Evolutionary conservation across 2,888 invertebrate genomes (phyloP).

Genomic region (Conops quadrifasciatus): DNA sequence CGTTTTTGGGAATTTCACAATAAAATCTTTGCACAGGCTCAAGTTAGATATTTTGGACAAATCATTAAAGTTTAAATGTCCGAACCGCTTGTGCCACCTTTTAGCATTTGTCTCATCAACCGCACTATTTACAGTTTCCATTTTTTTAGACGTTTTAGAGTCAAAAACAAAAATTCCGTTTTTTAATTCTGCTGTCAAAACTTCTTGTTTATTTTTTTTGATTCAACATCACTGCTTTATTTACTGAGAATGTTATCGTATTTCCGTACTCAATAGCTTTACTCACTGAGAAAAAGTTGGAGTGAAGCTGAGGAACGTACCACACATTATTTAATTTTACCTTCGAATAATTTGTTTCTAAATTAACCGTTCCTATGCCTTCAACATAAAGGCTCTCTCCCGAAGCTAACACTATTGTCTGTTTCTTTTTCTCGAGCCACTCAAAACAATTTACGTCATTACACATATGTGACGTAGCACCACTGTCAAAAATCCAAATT

Average conservation of each 20-base stretch:
- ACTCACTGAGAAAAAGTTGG: slow-evolving; percentile 7
- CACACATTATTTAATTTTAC: slow-evolving; percentile 11
- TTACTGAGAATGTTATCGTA: background rate
- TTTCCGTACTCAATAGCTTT: background rate
- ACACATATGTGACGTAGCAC: no score
- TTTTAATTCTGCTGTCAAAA: no score
- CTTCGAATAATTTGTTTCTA: background rate
- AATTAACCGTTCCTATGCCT: slow-evolving; percentile 9
- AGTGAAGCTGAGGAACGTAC: slow-evolving; percentile 13
- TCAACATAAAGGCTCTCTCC: no score
- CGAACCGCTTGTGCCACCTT: background rate
- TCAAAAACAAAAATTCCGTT: no score
- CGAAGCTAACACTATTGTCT: no score
- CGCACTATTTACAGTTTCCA: no score
- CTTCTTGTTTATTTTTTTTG: background rate
- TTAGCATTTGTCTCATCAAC: background rate
- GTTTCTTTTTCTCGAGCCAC: no score
- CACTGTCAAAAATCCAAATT: no score
- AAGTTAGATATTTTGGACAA: background rate
- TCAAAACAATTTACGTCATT: no score
- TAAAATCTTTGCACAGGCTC: background rate
- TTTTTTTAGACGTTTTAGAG: no score
- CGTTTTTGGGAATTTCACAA: background rate
- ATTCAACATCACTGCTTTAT: background rate
- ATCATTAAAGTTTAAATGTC: no score